Evolutionary conservation across 2,797 vertebrate species (phyloP).

Genomic region (Rhabdophis nuchalis): DNA sequence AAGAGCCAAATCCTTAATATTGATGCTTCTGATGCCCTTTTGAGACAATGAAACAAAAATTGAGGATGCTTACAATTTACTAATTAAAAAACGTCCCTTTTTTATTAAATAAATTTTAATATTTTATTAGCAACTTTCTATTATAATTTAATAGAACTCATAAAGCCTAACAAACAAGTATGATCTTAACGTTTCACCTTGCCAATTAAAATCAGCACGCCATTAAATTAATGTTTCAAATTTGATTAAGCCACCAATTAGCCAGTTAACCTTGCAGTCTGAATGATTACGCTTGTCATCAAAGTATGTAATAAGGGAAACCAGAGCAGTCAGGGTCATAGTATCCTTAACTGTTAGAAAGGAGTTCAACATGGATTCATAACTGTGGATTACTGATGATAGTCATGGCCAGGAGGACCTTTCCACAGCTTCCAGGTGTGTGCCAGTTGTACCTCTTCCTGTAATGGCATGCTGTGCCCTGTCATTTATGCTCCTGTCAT

Average conservation of each 20-base stretch:
- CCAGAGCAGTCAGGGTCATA: background rate
- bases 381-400: background rate
- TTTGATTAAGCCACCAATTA: background rate
- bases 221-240: background rate
- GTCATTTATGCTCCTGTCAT: background rate
- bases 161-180: background rate
- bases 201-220: background rate
- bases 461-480: background rate
- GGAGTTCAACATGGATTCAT: background rate
- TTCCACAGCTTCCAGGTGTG: background rate
- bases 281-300: background rate
- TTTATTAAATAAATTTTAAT: background rate
- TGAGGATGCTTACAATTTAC: background rate
- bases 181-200: background rate
- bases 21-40: background rate
- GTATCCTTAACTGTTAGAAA: background rate
- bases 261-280: background rate
- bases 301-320: background rate
- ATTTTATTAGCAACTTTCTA: background rate
- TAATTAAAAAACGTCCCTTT: background rate
- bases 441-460: background rate
- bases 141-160: background rate
- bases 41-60: background rate
- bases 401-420: background rate
- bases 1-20: background rate